Conservation (phyloP, 2,797 vertebrate genomes). For the Paratrypauchen microcephalus region DNA sequence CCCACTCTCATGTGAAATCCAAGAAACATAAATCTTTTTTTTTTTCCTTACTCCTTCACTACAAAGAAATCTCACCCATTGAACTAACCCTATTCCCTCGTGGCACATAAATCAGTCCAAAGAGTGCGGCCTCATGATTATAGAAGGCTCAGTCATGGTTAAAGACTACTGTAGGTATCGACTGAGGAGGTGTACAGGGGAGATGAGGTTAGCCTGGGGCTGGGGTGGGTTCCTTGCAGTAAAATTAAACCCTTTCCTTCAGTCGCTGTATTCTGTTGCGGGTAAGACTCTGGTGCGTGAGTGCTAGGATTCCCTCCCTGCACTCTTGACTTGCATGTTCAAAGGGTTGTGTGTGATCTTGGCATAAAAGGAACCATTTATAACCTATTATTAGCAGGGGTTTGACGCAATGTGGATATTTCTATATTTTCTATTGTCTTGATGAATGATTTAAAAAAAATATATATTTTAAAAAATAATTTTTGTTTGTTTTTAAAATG, state of each 20-base stretch:
- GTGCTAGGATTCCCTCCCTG: conserved; percentile 15
- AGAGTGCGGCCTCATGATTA: conserved; percentile 31
- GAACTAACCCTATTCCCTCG: conserved; percentile 5
- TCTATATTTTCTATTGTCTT: background rate
- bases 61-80: conserved; percentile 31
- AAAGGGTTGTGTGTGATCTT: no score
- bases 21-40: conserved; percentile 7
- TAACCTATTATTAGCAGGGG: background rate
- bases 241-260: conserved; percentile 19
- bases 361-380: background rate
- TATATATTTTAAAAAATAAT: no score
- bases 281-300: conserved; percentile 11
- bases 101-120: conserved; percentile 18
- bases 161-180: conserved; percentile 36
- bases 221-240: conserved; percentile 22
- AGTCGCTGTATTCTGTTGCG: background rate
- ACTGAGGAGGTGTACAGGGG: conserved; percentile 5
- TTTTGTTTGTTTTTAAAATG: no score
- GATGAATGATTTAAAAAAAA: no score
- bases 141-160: conserved; percentile 32
- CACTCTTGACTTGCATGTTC: no score
- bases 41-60: conserved; percentile 10
- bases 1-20: conserved; percentile 18
- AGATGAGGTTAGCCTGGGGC: conserved; percentile 23
- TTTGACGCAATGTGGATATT: background rate